Percentiles rank a stretch among this genome's conserved stretches.
Conservation (phyloP, 2,888 invertebrate species). For the Torymus texanus region DNA sequence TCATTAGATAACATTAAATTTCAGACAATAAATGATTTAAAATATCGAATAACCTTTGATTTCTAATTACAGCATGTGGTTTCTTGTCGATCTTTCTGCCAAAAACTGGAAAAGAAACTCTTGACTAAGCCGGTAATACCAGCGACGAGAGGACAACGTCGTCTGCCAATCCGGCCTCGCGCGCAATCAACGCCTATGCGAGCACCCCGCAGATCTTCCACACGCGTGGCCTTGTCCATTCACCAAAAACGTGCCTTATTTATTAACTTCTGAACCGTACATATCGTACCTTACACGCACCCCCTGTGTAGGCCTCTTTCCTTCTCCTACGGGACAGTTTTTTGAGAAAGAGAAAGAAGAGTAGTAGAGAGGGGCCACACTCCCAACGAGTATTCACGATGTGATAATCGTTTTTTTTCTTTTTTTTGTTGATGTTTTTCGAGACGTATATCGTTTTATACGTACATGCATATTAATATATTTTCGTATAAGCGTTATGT, state of each 20-base stretch:
- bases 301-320: neutral
- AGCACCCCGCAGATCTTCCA: conserved; percentile 20
- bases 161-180: too few species aligned
- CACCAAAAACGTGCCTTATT: conserved; percentile 5
- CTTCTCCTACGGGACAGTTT: too few species aligned
- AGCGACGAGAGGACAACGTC: too few species aligned
- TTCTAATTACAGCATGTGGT: conserved; percentile 81
- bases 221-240: neutral
- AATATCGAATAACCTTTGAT: conserved; percentile 16
- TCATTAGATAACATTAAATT: too few species aligned
- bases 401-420: conserved; percentile 43
- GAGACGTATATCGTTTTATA: conserved; percentile 5
- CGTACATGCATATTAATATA: conserved; percentile 9
- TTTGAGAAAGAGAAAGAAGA: neutral
- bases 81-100: conserved; percentile 85
- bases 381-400: conserved; percentile 47
- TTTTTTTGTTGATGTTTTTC: neutral
- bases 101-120: conserved; percentile 84
- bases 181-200: neutral
- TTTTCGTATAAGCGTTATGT: neutral
- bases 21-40: conserved; percentile 9
- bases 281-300: neutral
- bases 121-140: conserved; percentile 76
- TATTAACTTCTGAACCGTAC: neutral
- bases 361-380: neutral